Evolutionary conservation across 2,113 vertebrate genomes (phyloP).

Genomic region (Platichthys stellatus): DNA sequence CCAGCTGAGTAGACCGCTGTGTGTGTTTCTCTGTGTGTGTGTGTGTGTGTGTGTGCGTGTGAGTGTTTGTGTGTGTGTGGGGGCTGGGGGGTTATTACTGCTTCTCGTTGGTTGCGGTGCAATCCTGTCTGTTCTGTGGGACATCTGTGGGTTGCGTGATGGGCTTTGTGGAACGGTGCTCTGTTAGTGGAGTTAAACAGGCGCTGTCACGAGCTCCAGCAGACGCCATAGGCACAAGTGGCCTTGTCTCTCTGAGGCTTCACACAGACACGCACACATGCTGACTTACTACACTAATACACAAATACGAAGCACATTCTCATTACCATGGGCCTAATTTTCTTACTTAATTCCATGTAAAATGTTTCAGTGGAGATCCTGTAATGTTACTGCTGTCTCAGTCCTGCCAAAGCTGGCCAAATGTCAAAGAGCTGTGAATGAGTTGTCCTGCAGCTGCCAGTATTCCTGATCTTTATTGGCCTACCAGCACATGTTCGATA

Average conservation of each 20-base stretch:
- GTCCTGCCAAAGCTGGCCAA: slow-evolving; percentile 21
- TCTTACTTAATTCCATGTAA: slow-evolving; percentile 26
- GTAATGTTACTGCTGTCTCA: slow-evolving; percentile 1
- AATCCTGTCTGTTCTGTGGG: slow-evolving; percentile 77
- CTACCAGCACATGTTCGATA: slow-evolving; percentile 58
- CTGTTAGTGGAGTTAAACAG: slow-evolving; percentile 82
- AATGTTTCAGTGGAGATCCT: slow-evolving; percentile 38
- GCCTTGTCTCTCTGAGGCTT: slow-evolving; percentile 67
- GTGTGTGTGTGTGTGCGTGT: slow-evolving; percentile 49
- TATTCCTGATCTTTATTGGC: slow-evolving; percentile 58
- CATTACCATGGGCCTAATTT: slow-evolving; percentile 16
- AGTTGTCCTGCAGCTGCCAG: slow-evolving; percentile 52
- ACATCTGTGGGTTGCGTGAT: slow-evolving; percentile 83
- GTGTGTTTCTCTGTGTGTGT: slow-evolving; percentile 40
- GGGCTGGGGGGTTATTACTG: slow-evolving; percentile 62
- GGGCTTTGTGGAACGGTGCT: slow-evolving; percentile 76
- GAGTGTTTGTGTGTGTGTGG: slow-evolving; percentile 47
- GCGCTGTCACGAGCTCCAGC: slow-evolving; percentile 80
- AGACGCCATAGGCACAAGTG: slow-evolving; percentile 78
- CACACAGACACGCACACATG: slow-evolving; percentile 63
- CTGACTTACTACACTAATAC: slow-evolving; percentile 14
- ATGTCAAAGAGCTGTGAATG: slow-evolving; percentile 57
- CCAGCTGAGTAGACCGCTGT: slow-evolving; percentile 15
- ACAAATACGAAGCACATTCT: slow-evolving; percentile 47
- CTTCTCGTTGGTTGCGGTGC: slow-evolving; percentile 67